Evolutionary conservation across 1,140 invertebrate genomes (phyloP), one percentile per base, ranked within the genome.

Genomic region (Drosophila pseudoobscura): DNA sequence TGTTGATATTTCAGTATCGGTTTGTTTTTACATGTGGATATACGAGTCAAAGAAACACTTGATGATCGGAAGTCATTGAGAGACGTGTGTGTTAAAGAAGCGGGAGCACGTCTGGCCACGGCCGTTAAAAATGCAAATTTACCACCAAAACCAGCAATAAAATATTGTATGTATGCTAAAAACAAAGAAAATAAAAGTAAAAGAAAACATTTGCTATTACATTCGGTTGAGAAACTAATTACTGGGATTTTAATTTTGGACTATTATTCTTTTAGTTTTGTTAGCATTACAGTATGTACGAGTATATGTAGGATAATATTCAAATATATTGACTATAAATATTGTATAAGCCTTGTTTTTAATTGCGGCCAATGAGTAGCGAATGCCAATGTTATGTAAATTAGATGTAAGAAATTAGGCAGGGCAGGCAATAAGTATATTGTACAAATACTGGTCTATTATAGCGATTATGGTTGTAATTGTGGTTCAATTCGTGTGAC

Each of bases 161-260:
- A 87, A 87, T 88, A 84, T 84, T 84, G 80, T 84, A 88, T 85
- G 78, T 85, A 85, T 85, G 82, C 82, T 85, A 85, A 85, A 78
- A 85, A 85, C 82, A 85, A 85, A 85, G 82, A 85, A 85, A 85
- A 85, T 78, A 85, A 85, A 88, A 85, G 78, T 85, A 85, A 87
- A 85, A 85, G 82, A 87, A 88, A 75, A 85, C 75, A 82, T 87
- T 77, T 87, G 82, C 82, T 82, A 85, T 85, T 82, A 85, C 82
- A 85, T 85, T 85, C 82, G 87, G 54, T 66, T 72, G 76, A 75
- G 50, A 78, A 44, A 64, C 71, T 75, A 75, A 75, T 62, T 75
- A 62, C 53, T 66, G 62, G 69, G 52, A 69, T 70, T 43, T 75
- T 58, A 31, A 52, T 75, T 35, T 35, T 35, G 31, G 31, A 9